phyloP scores from a whole-genome alignment of 2,797 vertebrate species.

The Orientallactaga sibirica region DNA sequence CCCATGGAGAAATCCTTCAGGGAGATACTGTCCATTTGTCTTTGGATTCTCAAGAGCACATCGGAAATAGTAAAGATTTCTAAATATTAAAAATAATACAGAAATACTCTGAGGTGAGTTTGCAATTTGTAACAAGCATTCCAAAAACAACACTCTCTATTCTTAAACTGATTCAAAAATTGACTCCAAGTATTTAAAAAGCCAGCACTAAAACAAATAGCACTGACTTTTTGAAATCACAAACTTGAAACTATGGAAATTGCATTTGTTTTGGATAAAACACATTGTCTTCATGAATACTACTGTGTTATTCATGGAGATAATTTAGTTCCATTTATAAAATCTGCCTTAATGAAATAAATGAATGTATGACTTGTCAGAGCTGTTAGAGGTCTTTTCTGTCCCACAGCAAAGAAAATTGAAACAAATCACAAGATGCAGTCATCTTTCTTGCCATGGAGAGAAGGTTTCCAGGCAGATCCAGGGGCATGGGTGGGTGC shows the following conservation, averaged over 20 bases:
- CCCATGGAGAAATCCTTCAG: background rate
- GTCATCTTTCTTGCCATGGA: background rate
- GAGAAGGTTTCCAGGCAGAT: background rate
- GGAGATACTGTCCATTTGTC: background rate
- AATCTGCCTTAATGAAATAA: constrained; percentile 55
- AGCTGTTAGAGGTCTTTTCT: constrained; percentile 6
- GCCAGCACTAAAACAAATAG: constrained; percentile 13
- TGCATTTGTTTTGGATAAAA: constrained; percentile 47
- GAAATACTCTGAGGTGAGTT: background rate
- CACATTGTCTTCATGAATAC: background rate
- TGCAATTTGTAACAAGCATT: background rate
- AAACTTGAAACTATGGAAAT: constrained; percentile 35
- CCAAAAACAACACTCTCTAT: background rate
- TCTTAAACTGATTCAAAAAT: constrained; percentile 17
- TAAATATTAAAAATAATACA: constrained; percentile 10
- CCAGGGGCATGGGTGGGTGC: background rate
- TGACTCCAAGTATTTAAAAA: background rate
- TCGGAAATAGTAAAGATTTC: background rate
- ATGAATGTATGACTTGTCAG: constrained; percentile 31
- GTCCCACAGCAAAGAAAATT: constrained; percentile 41
- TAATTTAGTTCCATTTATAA: constrained; percentile 38
- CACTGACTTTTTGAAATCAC: constrained; percentile 16
- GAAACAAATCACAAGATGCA: constrained; percentile 36
- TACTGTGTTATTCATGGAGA: constrained; percentile 1
- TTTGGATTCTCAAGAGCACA: background rate